Base-by-base conservation (phyloP, 37 sponge, comb jelly and placozoan species). In the Halichondria panicea region DNA sequence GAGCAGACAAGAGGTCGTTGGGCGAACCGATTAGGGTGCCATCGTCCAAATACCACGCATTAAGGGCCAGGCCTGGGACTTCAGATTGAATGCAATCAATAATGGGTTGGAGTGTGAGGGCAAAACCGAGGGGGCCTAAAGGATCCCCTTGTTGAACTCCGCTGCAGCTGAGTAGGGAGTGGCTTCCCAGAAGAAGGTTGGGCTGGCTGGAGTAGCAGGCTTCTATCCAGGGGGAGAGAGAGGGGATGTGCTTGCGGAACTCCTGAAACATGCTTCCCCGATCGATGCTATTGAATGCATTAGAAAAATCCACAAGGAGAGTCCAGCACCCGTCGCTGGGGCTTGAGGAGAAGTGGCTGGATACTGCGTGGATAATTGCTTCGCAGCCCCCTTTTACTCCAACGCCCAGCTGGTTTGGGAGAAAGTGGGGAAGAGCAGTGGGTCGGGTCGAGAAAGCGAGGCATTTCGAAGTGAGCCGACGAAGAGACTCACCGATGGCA, bases 131-230 rank as follows among this genome's bases (percentile, higher is more conserved):
- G 33, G 43, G 75, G 24, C 61, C 63, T 22, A 74, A 33, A 18
- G 75, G 75, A 44, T 74, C 75, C 24, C 75, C 63, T n/a, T 60
- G 63, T 63, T 59, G 63, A 36, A 72, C 73, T 7, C 57, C 57
- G 36, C 55, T 34, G n/a, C 53, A 25, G 72, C 72, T 72, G 53
- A 55, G 72, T 55, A 72, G 50, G 72, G 55, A 54, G 30, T 52
- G 35, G 3, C 27, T 34, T 2, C 57, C 55, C 3, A 72, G 53
- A 35, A 34, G 57, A 28, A 72, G 72, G 28, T 30, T 32, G 36
- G 72, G 55, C 3, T 46, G 55, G 53, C 34, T n/a, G 55, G 38
- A 2, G 30, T 72, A 72, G 22, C 72, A 72, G 37, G 12, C n/a
- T 34, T 72, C 72, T 3, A 72, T 32, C 72, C 72, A 72, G 6